Evolutionary conservation across 2,113 vertebrate genomes (phyloP).

Genomic region (Diadophis punctatus): DNA sequence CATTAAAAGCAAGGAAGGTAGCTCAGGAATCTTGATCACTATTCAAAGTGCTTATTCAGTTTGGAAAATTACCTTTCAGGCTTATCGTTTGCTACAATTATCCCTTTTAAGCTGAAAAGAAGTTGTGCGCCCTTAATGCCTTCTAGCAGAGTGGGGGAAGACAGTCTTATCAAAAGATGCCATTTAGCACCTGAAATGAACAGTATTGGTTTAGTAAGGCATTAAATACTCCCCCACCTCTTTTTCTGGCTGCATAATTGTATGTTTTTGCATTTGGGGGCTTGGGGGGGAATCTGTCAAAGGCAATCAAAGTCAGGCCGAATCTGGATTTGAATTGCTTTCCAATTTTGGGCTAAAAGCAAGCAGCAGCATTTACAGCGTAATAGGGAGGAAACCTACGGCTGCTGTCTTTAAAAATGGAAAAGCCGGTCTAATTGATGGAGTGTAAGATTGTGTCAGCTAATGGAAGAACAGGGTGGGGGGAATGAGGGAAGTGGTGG

Average conservation of each 20-base stretch:
- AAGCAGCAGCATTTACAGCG: background rate
- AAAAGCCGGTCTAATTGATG: background rate
- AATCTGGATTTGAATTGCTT: background rate
- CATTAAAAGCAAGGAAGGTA: background rate
- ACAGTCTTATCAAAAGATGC: background rate
- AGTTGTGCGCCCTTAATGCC: background rate
- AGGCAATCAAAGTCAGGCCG: slow-evolving; percentile 4
- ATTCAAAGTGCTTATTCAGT: background rate
- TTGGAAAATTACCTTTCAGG: background rate
- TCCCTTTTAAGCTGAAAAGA: background rate
- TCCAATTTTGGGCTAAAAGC: background rate
- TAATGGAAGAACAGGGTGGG: background rate
- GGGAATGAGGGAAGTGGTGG: background rate
- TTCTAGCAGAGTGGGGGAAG: background rate
- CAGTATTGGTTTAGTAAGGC: background rate
- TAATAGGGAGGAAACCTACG: background rate
- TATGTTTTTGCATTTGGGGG: background rate
- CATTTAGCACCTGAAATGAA: background rate
- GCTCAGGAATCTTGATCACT: background rate
- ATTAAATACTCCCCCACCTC: background rate
- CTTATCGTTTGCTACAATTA: background rate
- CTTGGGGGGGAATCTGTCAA: slow-evolving; percentile 6
- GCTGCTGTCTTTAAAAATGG: background rate
- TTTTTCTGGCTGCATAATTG: background rate
- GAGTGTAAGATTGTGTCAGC: background rate